Evolutionary conservation across 2,113 vertebrate species (phyloP).

Genomic region (Melierax canorus): DNA sequence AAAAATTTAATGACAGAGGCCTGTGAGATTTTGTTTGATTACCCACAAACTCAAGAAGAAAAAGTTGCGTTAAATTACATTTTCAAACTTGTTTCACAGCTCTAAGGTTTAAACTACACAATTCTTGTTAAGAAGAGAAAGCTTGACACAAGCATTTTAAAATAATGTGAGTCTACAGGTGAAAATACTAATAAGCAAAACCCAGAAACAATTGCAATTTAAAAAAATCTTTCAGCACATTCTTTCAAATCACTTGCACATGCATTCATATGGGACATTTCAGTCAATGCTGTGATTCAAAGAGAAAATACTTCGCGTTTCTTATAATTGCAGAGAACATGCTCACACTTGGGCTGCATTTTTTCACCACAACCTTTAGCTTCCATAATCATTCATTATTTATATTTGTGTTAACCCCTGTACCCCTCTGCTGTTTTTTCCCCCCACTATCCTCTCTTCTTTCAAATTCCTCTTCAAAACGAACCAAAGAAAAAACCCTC

Average conservation of each 20-base stretch:
- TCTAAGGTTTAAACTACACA: not conserved
- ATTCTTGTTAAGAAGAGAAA: not conserved
- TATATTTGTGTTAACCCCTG: not conserved
- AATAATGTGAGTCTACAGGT: not conserved
- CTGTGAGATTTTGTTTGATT: not conserved
- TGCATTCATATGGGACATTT: not conserved
- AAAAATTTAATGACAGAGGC: not conserved
- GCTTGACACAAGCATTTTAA: not conserved
- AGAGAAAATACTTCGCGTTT: not conserved
- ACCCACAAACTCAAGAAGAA: not conserved
- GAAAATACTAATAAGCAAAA: not conserved
- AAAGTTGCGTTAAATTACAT: not conserved
- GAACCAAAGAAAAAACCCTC: not conserved
- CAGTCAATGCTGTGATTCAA: not conserved
- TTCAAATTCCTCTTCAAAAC: not conserved
- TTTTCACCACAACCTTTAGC: constrained; percentile 15
- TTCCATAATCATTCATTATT: not conserved
- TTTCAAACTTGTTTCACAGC: not conserved
- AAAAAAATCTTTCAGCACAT: not conserved
- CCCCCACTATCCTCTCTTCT: not conserved
- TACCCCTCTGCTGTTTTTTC: not conserved
- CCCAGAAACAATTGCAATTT: not conserved
- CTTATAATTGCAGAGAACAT: not conserved
- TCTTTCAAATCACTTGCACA: not conserved
- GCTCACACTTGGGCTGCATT: constrained; percentile 17